phyloP scores from a whole-genome alignment of 2,888 invertebrate species.

The Smittia sp. region DNA sequence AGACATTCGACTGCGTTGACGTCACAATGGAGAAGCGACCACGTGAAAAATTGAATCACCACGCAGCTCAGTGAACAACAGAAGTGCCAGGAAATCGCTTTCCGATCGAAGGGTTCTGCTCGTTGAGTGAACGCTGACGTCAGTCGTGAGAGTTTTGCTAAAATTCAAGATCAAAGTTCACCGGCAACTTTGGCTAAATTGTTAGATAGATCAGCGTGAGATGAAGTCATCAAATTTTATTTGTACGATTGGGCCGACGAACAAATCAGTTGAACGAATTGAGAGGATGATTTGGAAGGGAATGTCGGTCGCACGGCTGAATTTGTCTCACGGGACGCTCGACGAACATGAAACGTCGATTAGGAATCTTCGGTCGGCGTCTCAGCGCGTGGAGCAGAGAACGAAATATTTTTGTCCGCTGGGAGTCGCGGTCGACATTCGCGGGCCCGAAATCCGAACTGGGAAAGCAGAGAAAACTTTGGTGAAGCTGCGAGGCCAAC shows the following conservation, averaged over 20 bases:
- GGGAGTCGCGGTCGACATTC: not conserved
- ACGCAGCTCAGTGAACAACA: conserved; percentile 12
- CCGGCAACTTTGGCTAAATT: too few relatives aligned
- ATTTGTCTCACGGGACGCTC: not conserved
- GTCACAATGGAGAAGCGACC: not conserved
- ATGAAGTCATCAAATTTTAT: conserved; percentile 1
- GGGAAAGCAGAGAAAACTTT: not conserved
- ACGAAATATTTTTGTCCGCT: not conserved
- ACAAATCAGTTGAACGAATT: not conserved
- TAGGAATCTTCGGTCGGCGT: not conserved
- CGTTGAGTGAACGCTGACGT: not conserved
- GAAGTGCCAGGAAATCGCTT: not conserved
- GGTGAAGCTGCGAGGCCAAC: not conserved
- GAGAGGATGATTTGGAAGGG: not conserved
- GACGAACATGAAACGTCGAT: not conserved
- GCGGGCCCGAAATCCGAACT: not conserved
- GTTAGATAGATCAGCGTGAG: too few relatives aligned
- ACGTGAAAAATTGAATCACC: conserved; percentile 23
- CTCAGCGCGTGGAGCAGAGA: not conserved
- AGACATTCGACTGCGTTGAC: not conserved
- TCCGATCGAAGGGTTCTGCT: not conserved
- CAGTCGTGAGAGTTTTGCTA: not conserved
- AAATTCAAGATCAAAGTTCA: too few relatives aligned
- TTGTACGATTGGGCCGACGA: not conserved
- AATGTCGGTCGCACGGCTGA: not conserved